Conservation (phyloP, 2,113 vertebrate species). For the Sander lucioperca region DNA sequence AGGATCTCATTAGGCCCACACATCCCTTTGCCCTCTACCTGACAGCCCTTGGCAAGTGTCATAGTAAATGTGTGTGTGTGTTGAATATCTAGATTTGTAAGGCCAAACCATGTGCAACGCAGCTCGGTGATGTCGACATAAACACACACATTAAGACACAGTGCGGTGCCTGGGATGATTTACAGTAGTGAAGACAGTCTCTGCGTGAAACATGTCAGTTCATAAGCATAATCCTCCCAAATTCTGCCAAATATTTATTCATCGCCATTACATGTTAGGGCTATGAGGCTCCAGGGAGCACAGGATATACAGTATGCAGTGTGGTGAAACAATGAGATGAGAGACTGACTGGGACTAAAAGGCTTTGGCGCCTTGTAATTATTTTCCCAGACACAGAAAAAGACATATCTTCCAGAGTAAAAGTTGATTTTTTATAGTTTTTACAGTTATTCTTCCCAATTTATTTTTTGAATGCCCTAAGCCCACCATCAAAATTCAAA, state of each 20-base stretch:
- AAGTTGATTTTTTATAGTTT: constrained; percentile 25
- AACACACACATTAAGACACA: constrained; percentile 39
- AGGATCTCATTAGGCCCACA: constrained; percentile 71
- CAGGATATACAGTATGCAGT: constrained; percentile 7
- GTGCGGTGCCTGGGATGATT: constrained; percentile 54
- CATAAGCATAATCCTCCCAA: constrained; percentile 53
- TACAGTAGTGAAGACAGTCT: constrained; percentile 65
- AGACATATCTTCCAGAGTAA: not conserved
- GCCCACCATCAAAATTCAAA: not conserved
- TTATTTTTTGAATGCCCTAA: not conserved
- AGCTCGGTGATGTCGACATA: constrained; percentile 46
- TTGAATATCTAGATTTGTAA: constrained; percentile 40
- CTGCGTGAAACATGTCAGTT: constrained; percentile 68
- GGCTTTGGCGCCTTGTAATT: constrained; percentile 16
- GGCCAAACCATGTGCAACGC: constrained; percentile 35
- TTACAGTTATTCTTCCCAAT: constrained; percentile 13
- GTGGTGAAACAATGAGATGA: constrained; percentile 46
- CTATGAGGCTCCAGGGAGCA: constrained; percentile 50
- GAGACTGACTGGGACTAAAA: constrained; percentile 26
- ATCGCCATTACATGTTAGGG: constrained; percentile 56
- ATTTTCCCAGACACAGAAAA: constrained; percentile 45
- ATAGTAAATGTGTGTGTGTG: constrained; percentile 35
- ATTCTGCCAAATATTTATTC: constrained; percentile 72
- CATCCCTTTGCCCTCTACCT: constrained; percentile 60
- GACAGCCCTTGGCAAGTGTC: constrained; percentile 64